These are phyloP conservation scores for Muntiacus muntjak DNA, from an alignment of 2,113 vertebrate species.

Conservation along the genomic window DNA sequence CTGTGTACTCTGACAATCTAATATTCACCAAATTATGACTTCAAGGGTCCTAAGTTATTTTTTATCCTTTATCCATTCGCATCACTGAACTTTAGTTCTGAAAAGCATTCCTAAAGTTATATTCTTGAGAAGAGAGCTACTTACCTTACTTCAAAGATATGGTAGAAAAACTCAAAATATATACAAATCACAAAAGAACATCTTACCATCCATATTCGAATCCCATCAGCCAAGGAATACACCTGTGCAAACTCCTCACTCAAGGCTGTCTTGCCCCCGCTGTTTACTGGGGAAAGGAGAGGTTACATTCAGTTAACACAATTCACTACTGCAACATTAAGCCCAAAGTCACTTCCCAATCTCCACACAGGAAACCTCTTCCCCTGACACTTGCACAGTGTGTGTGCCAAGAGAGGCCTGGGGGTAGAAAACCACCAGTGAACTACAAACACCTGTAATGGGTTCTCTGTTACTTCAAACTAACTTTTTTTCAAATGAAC, in stretches of 20 bases:
- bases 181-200: conserved; percentile 19
- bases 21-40: background rate
- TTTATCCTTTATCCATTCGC: background rate
- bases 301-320: conserved; percentile 25
- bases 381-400: background rate
- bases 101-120: background rate
- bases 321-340: background rate
- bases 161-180: background rate
- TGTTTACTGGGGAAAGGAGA: conserved; percentile 84
- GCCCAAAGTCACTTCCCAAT: background rate
- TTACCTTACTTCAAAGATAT: background rate
- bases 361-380: background rate
- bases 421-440: background rate
- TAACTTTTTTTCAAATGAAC: background rate
- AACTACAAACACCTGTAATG: background rate
- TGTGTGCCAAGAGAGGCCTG: background rate
- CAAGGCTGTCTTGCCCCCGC: conserved; percentile 85
- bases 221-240: conserved; percentile 91
- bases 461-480: conserved; percentile 9
- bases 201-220: conserved; percentile 98
- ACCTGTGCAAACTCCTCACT: conserved; percentile 92
- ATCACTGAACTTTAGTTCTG: background rate
- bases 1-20: background rate
- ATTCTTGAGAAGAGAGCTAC: background rate
- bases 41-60: conserved; percentile 1